These are phyloP conservation scores for Dendrocincla tyrannina DNA, from an alignment of 2,797 vertebrate species.

Conservation along the genomic window DNA sequence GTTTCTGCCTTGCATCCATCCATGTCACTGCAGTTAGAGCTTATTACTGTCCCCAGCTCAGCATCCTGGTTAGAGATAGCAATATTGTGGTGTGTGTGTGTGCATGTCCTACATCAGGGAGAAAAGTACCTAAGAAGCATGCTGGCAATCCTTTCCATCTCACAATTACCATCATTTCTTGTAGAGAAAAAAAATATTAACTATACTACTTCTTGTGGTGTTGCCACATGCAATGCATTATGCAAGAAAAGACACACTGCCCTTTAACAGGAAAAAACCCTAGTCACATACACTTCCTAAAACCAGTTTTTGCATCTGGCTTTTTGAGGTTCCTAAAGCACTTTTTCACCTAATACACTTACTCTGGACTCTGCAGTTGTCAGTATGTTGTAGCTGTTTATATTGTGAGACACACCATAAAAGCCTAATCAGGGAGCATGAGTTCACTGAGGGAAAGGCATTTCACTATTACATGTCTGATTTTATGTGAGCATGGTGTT, in stretches of 20 bases:
- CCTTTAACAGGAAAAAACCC: neutral
- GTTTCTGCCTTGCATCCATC: neutral
- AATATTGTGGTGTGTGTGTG: neutral
- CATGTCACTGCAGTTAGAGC: neutral
- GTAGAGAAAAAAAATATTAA: neutral
- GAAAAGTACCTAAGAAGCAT: neutral
- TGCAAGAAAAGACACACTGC: neutral
- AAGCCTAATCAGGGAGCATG: neutral
- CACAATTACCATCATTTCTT: neutral
- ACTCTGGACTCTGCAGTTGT: neutral
- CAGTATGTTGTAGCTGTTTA: neutral
- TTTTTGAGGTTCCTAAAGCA: neutral
- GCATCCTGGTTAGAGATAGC: neutral
- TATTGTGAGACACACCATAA: neutral
- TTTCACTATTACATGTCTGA: neutral
- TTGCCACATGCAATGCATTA: neutral
- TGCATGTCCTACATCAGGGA: neutral
- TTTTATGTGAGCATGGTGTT: neutral
- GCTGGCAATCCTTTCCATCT: neutral
- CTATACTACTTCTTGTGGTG: neutral
- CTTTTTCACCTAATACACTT: neutral
- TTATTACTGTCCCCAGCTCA: neutral
- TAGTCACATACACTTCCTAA: neutral
- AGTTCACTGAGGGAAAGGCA: neutral
- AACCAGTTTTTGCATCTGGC: neutral